Evolutionary conservation across 2,797 vertebrate genomes (phyloP), one percentile per base, ranked within the genome.

Genomic region (Miichthys miiuy): DNA sequence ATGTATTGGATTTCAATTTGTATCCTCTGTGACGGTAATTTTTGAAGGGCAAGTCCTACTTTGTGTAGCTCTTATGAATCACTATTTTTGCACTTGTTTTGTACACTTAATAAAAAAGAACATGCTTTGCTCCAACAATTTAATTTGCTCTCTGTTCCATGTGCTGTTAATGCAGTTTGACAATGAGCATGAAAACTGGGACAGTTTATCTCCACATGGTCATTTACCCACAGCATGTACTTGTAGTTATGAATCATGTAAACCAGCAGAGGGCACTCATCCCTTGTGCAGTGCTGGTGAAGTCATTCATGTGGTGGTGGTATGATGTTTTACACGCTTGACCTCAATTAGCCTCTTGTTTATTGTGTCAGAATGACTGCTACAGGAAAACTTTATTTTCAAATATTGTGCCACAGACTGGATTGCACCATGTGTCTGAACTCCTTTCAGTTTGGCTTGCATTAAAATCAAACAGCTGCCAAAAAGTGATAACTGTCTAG

Each of bases 71-170:
- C 90, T 83, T 88, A 88, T 82, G 92, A 94, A 94, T 92, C 88
- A 91, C 93, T 93, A 93, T 94, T 95, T 95, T 93, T 95, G 92
- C 93, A 94, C 93, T 93, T 94, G 91, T 93, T 95, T 96, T 96
- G 93, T 96, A 95, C 93, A 96, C 95, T 93, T 93, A 95, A 95
- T 95, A 95, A 96, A 95, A 90, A 93, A 91, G 78, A 93, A 90
- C 82, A 75, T 89, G 93, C 93, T 95, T 95, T 91, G 93, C 92
- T 92, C 86, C 83, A 91, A 71, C 30, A 46, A 58, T 70, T n/a
- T n/a, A 9, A 12, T 48, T 30, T 64, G 13, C 3, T 30, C 44
- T 84, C 13, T 80, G 27, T 62, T 82, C 10, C 42, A 3, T 75
- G 1, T 38, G 34, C 3, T 38, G 12, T 66, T 10, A 0, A 0